Conservation (phyloP, 2,888 invertebrate species). For the Pedicia rivosa region DNA sequence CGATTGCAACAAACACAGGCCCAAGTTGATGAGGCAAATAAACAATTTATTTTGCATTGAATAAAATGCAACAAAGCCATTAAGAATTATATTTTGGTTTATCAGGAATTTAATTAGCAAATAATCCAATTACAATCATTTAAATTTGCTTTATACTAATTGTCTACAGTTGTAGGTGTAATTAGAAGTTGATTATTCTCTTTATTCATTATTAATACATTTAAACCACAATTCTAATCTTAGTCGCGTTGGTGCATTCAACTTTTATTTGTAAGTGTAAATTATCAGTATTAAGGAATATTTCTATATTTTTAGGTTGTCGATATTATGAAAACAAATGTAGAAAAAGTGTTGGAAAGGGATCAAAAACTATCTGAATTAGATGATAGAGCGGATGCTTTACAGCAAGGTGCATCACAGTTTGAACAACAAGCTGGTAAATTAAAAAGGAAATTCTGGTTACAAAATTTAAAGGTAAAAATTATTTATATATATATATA, state of each 20-base stretch:
- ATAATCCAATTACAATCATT: neutral
- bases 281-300: too few species aligned
- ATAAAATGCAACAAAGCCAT: neutral
- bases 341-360: constrained; percentile 89
- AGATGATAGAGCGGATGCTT: constrained; percentile 88
- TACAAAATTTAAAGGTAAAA: constrained; percentile 81
- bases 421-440: constrained; percentile 96
- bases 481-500: constrained; percentile 1
- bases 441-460: constrained; percentile 93
- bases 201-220: too few species aligned
- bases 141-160: neutral
- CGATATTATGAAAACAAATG: constrained; percentile 90
- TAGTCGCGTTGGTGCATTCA: too few species aligned
- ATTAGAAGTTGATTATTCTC: too few species aligned
- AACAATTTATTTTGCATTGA: too few species aligned
- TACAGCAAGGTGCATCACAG: constrained; percentile 88
- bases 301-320: too few species aligned
- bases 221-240: too few species aligned
- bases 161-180: too few species aligned
- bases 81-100: neutral
- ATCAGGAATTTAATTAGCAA: neutral
- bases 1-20: constrained; percentile 73
- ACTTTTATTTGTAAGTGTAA: too few species aligned
- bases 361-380: constrained; percentile 90
- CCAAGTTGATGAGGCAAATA: constrained; percentile 62